phyloP scores from a whole-genome alignment of 2,888 invertebrate genomes.

The Tupiocoris notatus region DNA sequence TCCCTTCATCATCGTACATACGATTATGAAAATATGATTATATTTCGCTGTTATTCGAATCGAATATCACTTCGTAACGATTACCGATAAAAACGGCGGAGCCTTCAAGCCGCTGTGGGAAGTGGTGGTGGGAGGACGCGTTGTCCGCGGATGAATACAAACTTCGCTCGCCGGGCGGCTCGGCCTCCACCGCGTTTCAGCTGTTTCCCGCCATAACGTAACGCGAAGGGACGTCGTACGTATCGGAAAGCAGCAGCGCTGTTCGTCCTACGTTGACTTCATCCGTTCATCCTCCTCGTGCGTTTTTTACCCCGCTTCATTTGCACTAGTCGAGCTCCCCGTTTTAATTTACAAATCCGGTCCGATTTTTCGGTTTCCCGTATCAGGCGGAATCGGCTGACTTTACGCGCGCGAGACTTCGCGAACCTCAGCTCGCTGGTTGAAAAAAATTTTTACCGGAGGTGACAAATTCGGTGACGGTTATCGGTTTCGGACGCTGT shows the following conservation, averaged over 20 bases:
- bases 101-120: not conserved
- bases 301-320: too few species aligned
- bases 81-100: not conserved
- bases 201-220: conserved; percentile 71
- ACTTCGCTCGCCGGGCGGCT: conserved; percentile 24
- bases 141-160: conserved; percentile 31
- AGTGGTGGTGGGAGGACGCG: not conserved
- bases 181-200: conserved; percentile 53
- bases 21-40: too few species aligned
- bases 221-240: conserved; percentile 57
- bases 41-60: too few species aligned
- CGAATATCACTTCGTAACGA: not conserved
- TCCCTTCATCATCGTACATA: too few species aligned
- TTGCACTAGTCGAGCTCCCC: not conserved
- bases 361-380: conserved; percentile 2
- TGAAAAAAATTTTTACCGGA: too few species aligned
- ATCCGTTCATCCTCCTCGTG: not conserved
- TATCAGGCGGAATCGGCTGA: too few species aligned
- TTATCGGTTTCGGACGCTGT: not conserved
- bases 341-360: not conserved
- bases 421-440: too few species aligned
- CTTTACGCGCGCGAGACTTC: too few species aligned
- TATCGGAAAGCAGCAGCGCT: conserved; percentile 47
- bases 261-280: not conserved
- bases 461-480: not conserved